Base-by-base conservation (phyloP, 2,113 vertebrate genomes). In the Lathamus discolor region DNA sequence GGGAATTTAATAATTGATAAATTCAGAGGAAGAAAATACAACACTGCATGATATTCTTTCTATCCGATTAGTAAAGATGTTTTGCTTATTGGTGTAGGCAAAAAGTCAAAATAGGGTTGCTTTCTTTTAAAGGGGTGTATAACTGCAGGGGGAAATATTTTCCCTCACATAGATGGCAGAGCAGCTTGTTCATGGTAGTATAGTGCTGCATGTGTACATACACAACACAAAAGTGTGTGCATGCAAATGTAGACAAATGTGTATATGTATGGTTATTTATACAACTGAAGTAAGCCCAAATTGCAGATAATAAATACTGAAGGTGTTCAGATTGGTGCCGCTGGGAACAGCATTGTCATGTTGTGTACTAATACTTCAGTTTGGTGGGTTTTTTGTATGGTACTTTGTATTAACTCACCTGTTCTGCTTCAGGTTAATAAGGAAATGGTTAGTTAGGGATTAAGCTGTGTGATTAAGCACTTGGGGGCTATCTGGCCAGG, bases 391-490 rank as follows among this genome's bases (percentile, higher is more conserved):
- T 49, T 41, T 81, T 14, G 11, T 81, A 24, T 63, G 48, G 9
- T 75, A 27, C 28, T 87, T 86, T 83, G 44, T 97, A 98, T 97
- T 91, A 97, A 97, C 97, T 98, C 92, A 92, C 72, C 90, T 97
- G 44, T 93, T 97, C 92, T 95, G 62, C 28, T 95, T 96, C 67
- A 61, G 92, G 81, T 94, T 98, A 95, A 74, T 78, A 93, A 91
- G 93, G 94, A 97, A 90, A 68, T 92, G 70, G 25, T 95, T 95
- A 39, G 35, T 94, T 92, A 39, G 77, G 52, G 63, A 92, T n/a
- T 59, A 59, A 59, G 59, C 31, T 25, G 64, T 91, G 23, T 25
- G 62, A 80, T 88, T 77, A 76, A 75, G 64, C 41, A 52, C 29
- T 64, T 59, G 25, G 23, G 64, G 52, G 24, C 11, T 48, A 0